Base-by-base conservation (phyloP, 2,888 invertebrate genomes). In the Salticus scenicus region DNA sequence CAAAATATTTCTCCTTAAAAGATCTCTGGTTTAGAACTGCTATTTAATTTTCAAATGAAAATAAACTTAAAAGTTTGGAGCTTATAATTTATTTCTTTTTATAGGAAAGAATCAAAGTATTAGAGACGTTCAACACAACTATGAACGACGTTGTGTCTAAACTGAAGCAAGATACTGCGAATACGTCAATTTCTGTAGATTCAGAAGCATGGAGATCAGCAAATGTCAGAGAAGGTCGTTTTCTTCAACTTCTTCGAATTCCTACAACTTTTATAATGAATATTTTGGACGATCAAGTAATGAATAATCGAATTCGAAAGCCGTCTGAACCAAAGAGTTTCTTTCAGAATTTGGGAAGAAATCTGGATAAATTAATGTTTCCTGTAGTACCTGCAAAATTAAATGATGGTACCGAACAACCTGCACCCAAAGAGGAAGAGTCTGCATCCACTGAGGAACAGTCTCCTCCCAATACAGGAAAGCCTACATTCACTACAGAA, bases 51-150 rank as follows among this genome's bases (percentile, higher is more conserved):
- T n/a, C n/a, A n/a, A n/a, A n/a, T n/a, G n/a, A n/a, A n/a, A n/a
- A n/a, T n/a, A n/a, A n/a, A n/a, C n/a, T n/a, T n/a, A n/a, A n/a
- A n/a, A n/a, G n/a, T n/a, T n/a, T n/a, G n/a, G n/a, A n/a, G n/a
- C n/a, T n/a, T n/a, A n/a, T n/a, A n/a, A n/a, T n/a, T n/a, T n/a
- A n/a, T 76, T 37, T 72, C n/a, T 1, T 47, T 73, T 57, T 81
- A 1, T 28, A 81, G 81, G 31, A 57, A 2, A 47, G 30, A 42
- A 70, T 81, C 7, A 69, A 66, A 81, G 64, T 70, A n/a, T 37
- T 81, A 27, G 70, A 42, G 12, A 33, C 28, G 17, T 70, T 81
- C 7, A 81, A 81, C 69, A 69, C 67, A 63, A 81, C 81, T 33
- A 20, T 66, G 1, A 28, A 51, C 1, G 73, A 73, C 51, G 51